Conservation (phyloP, 2,888 invertebrate species). For the Metacarcinus magister region DNA sequence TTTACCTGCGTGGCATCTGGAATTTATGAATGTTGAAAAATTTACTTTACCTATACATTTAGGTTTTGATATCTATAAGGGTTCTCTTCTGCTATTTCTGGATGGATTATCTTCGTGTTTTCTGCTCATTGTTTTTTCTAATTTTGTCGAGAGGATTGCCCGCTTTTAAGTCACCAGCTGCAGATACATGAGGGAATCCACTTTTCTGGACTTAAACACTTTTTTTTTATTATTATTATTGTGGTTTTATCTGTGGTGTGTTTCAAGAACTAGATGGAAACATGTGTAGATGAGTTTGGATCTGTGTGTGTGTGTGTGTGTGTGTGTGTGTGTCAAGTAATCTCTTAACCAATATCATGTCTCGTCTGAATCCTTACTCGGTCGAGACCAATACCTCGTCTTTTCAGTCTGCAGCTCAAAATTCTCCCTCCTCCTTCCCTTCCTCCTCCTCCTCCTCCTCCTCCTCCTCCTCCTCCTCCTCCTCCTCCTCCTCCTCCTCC, state of each 20-base stretch:
- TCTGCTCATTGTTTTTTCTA: background rate
- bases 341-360: constrained; percentile 41
- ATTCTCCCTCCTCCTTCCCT: background rate
- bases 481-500: background rate
- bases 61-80: background rate
- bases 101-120: background rate
- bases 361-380: background rate
- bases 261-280: background rate
- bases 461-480: background rate
- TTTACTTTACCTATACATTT: background rate
- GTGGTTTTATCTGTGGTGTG: background rate
- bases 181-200: background rate
- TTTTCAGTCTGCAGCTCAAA: background rate
- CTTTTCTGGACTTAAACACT: background rate
- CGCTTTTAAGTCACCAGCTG: background rate
- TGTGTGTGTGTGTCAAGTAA: background rate
- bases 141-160: too few relatives aligned
- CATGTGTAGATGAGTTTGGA: background rate
- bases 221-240: too few relatives aligned
- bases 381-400: constrained; percentile 41
- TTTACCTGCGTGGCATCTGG: background rate
- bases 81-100: background rate
- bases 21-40: background rate
- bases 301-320: background rate
- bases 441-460: constrained; percentile 39